These are phyloP conservation scores for Aphrocallistes beatrix DNA, from an alignment of 37 sponge, comb jelly and placozoan species.

Conservation along the genomic window DNA sequence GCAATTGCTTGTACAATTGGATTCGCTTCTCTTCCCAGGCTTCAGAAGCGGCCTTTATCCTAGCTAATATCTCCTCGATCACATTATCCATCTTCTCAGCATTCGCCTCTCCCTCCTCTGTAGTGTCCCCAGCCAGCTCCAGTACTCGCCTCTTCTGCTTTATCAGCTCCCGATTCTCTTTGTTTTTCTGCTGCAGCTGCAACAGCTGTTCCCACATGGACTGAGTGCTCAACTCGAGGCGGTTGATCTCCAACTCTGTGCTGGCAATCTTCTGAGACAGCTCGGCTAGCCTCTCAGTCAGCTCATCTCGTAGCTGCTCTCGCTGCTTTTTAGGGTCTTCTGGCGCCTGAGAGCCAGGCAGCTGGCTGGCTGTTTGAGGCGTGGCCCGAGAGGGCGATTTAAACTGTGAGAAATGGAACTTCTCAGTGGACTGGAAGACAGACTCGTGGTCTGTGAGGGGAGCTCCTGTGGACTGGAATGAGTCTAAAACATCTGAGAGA, in stretches of 20 bases:
- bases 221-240: background rate
- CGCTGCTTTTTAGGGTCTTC: background rate
- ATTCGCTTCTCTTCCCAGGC: background rate
- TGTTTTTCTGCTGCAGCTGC: background rate
- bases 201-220: background rate
- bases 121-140: background rate
- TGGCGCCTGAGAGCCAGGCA: no score
- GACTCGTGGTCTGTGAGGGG: background rate
- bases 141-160: background rate
- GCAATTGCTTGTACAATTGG: background rate
- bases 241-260: background rate
- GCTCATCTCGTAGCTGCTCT: background rate
- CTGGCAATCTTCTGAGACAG: background rate
- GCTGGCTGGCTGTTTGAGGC: background rate
- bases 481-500: background rate
- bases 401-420: background rate
- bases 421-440: slow-evolving; percentile 11
- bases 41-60: background rate
- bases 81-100: background rate
- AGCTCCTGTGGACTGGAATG: background rate
- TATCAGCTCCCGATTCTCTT: background rate
- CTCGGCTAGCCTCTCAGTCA: background rate
- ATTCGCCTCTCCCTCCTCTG: background rate
- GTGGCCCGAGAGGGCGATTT: background rate
- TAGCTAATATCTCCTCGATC: background rate